Evolutionary conservation across 2,888 invertebrate species (phyloP), one percentile per base, ranked within the genome.

Genomic region (Parasteatoda lunata): DNA sequence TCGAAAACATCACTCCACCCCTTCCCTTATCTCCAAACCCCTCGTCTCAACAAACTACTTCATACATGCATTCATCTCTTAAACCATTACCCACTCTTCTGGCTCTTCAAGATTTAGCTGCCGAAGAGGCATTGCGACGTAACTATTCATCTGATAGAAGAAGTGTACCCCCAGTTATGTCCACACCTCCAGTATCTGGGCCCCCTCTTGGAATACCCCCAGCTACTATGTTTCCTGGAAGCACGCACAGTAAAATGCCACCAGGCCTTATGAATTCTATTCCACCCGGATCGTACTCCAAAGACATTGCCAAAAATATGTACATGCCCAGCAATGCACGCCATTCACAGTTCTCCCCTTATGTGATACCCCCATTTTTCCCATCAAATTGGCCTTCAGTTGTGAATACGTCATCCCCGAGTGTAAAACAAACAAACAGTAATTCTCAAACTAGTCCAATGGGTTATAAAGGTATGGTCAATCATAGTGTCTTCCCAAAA

Each of bases 401-500:
- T 11, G 87, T 80, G n/a, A 87, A 78, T 64, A 15, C 82, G 7
- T 54, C 73, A 49, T 65, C 75, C 47, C n/a, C 54, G 13, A 75
- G 66, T 70, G 66, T 71, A 54, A 78, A 75, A 52, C 75, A 65
- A 54, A 71, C 75, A 15, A 78, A 65, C 52, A 59, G 11, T 51
- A 83, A 78, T 65, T 70, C 83, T 76, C 78, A 75, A 75, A 73
- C 83, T 88, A 83, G 83, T 83, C 81, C 82, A 68, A 70, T 77
- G 76, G 45, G 83, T 47, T 88, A 83, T 54, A 88, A 88, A 79
- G 83, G 75, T 73, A 83, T 83, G 80, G 79, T 88, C 52, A 88
- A 83, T 76, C 88, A 88, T 68, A 81, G 88, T 88, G 88, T 88
- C 88, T 88, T 88, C 88, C 88, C 88, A 48, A 88, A 88, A 48